Percentiles rank a stretch among this genome's conserved stretches.
Conservation (phyloP, 2,888 invertebrate species). For the Habrosyne pyritoides region DNA sequence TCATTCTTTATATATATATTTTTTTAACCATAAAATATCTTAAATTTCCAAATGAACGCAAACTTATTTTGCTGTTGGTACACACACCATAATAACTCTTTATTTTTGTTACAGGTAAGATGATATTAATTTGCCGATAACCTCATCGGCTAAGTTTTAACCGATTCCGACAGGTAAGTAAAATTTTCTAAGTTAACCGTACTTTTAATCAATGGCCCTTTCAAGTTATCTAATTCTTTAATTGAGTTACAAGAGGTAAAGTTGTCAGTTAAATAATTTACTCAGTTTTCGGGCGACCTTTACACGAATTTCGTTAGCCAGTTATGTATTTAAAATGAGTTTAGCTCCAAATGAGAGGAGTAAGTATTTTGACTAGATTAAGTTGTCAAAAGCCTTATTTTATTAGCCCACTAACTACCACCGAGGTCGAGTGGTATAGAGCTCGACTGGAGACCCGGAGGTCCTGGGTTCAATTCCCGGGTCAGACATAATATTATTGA, state of each 20-base stretch:
- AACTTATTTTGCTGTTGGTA: too few species aligned
- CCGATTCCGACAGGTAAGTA: slow-evolving; percentile 23
- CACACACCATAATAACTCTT: neutral
- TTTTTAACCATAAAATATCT: too few species aligned
- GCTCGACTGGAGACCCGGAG: too few species aligned
- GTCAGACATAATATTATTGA: too few species aligned
- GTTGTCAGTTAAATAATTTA: slow-evolving; percentile 27
- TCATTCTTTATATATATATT: too few species aligned
- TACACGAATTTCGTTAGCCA: slow-evolving; percentile 10
- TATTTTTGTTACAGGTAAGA: slow-evolving; percentile 25
- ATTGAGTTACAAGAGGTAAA: slow-evolving; percentile 28
- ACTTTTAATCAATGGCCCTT: slow-evolving; percentile 24
- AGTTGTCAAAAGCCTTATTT: too few species aligned
- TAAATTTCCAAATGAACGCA: too few species aligned
- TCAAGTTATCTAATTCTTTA: slow-evolving; percentile 31
- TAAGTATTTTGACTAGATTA: neutral
- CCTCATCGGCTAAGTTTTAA: neutral
- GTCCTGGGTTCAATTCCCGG: too few species aligned
- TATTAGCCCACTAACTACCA: too few species aligned
- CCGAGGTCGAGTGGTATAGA: too few species aligned
- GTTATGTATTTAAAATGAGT: neutral
- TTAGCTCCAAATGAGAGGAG: neutral
- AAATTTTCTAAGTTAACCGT: slow-evolving; percentile 30
- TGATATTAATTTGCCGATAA: slow-evolving; percentile 1
- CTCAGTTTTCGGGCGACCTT: slow-evolving; percentile 16